These are phyloP conservation scores for Drosophila sechellia DNA, from an alignment of 1,140 invertebrate species.

Conservation along the genomic window DNA sequence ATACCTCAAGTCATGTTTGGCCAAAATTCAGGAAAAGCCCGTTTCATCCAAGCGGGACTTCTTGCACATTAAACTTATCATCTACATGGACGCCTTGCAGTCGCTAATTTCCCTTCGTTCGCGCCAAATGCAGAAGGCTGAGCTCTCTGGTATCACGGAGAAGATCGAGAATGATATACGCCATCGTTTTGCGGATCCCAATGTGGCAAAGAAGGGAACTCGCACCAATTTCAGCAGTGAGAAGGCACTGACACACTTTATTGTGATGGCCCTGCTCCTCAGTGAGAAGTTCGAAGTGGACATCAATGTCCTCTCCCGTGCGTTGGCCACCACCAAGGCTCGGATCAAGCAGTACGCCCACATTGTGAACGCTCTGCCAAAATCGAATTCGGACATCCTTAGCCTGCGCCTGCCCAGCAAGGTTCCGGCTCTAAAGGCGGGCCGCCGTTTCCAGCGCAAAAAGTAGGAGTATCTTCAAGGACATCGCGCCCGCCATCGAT, in stretches of 20 bases:
- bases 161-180: conserved; percentile 82
- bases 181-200: conserved; percentile 66
- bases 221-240: conserved; percentile 68
- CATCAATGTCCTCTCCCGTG: conserved; percentile 51
- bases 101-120: conserved; percentile 64
- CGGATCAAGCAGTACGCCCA: conserved; percentile 73
- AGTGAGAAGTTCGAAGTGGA: conserved; percentile 69
- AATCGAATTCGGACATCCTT: conserved; percentile 58
- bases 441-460: conserved; percentile 57
- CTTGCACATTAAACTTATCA: conserved; percentile 70
- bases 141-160: conserved; percentile 73
- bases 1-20: conserved; percentile 57
- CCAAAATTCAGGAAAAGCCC: conserved; percentile 50
- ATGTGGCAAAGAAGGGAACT: conserved; percentile 52
- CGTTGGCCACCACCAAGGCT: conserved; percentile 63
- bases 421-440: conserved; percentile 44
- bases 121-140: conserved; percentile 58
- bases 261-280: conserved; percentile 70
- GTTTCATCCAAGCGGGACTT: conserved; percentile 47
- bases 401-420: conserved; percentile 67
- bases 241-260: conserved; percentile 80
- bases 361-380: conserved; percentile 69
- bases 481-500: conserved; percentile 55
- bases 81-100: conserved; percentile 77
- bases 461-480: conserved; percentile 40